phyloP scores from a whole-genome alignment of 2,888 invertebrate species.

The Lepidonotus clava region DNA sequence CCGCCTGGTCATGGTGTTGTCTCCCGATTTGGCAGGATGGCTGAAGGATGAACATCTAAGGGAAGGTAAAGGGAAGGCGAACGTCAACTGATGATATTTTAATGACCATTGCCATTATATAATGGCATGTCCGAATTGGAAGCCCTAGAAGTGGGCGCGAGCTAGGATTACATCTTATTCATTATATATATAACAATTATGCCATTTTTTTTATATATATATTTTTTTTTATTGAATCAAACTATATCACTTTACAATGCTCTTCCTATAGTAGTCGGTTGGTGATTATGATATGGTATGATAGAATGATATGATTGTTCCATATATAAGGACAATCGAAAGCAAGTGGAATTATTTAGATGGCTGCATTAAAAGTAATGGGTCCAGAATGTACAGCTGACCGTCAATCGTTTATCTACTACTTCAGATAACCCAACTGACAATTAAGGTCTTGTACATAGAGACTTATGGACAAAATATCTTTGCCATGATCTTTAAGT shows the following conservation, averaged over 20 bases:
- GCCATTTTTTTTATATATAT: background rate
- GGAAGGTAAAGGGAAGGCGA: background rate
- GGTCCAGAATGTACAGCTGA: too few relatives aligned
- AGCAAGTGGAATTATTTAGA: background rate
- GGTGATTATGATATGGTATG: background rate
- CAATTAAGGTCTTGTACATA: too few relatives aligned
- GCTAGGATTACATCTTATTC: too few relatives aligned
- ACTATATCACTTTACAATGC: background rate
- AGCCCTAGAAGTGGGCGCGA: too few relatives aligned
- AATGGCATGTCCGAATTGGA: background rate
- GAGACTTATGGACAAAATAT: too few relatives aligned
- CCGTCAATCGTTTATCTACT: too few relatives aligned
- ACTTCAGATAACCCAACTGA: too few relatives aligned
- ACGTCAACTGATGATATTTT: background rate
- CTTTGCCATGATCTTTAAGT: too few relatives aligned
- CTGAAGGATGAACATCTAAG: constrained; percentile 13
- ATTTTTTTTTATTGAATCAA: background rate
- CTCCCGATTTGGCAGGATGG: background rate
- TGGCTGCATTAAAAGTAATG: too few relatives aligned
- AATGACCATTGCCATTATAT: background rate
- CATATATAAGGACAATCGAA: background rate
- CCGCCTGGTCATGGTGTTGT: background rate
- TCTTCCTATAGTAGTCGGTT: too few relatives aligned
- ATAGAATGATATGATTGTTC: background rate
- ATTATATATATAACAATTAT: too few relatives aligned